Conservation (phyloP, 2,113 vertebrate genomes). For the Grantiella picta region DNA sequence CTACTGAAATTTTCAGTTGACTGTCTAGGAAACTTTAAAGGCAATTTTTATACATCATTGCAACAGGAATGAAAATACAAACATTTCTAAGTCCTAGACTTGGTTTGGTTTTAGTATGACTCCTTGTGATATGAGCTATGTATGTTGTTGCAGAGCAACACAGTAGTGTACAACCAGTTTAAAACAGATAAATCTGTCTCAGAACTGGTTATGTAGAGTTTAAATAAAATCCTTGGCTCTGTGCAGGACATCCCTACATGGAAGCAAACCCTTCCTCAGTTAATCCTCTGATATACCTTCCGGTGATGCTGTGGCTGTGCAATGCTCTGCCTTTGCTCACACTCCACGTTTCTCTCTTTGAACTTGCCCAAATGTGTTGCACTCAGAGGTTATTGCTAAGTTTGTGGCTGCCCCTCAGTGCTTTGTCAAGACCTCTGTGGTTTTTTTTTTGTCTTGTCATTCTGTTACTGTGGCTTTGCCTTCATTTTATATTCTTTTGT, state of each 20-base stretch:
- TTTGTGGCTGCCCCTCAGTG: background rate
- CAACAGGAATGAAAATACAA: background rate
- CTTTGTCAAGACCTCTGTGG: background rate
- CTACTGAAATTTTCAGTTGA: background rate
- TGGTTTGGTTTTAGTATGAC: background rate
- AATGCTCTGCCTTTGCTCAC: background rate
- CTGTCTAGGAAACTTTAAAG: background rate
- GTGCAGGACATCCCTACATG: background rate
- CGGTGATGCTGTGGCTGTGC: background rate
- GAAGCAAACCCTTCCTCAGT: background rate
- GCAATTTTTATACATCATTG: background rate
- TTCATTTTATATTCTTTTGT: background rate
- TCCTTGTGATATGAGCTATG: background rate
- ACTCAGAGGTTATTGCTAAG: background rate
- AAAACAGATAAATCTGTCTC: background rate
- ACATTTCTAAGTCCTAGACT: background rate
- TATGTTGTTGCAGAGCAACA: background rate
- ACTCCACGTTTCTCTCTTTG: accelerated
- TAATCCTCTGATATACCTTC: background rate
- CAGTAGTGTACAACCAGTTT: background rate
- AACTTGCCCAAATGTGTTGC: background rate
- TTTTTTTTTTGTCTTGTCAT: background rate
- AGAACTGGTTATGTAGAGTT: background rate
- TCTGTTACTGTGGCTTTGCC: background rate
- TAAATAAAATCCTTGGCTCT: background rate